A percentile compares a stretch with the other conserved stretches of the same genome.
Conservation (phyloP, 2,113 vertebrate species). For the Saimiri boliviensis region DNA sequence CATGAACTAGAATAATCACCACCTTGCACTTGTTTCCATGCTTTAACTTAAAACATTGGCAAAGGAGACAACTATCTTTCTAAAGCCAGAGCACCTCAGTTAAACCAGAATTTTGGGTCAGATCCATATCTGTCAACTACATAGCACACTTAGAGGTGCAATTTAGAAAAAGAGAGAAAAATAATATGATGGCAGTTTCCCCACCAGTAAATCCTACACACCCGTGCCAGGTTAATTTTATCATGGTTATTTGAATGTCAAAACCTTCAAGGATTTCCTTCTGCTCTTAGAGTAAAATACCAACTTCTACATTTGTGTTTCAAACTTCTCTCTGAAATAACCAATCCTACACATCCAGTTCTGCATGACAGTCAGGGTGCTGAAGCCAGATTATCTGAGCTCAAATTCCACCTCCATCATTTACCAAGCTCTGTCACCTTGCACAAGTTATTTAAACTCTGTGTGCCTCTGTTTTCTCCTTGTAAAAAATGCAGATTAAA, state of each 20-base stretch:
- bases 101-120: background rate
- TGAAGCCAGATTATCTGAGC: background rate
- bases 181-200: background rate
- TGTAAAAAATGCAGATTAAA: background rate
- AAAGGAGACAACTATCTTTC: background rate
- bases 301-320: background rate
- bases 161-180: background rate
- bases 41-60: constrained; percentile 19
- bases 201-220: background rate
- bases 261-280: constrained; percentile 19
- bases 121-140: background rate
- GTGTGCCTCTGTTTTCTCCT: background rate
- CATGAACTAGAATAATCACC: background rate
- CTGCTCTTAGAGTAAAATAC: background rate
- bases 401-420: background rate
- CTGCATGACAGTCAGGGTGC: background rate
- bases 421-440: background rate
- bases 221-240: background rate
- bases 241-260: constrained; percentile 9
- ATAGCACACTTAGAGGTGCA: background rate
- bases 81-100: background rate
- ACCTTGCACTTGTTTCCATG: background rate
- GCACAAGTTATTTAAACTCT: background rate
- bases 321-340: background rate
- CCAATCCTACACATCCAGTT: background rate